Evolutionary conservation across 2,797 vertebrate genomes (phyloP), one percentile per base, ranked within the genome.

Genomic region (Simalia tracyae): DNA sequence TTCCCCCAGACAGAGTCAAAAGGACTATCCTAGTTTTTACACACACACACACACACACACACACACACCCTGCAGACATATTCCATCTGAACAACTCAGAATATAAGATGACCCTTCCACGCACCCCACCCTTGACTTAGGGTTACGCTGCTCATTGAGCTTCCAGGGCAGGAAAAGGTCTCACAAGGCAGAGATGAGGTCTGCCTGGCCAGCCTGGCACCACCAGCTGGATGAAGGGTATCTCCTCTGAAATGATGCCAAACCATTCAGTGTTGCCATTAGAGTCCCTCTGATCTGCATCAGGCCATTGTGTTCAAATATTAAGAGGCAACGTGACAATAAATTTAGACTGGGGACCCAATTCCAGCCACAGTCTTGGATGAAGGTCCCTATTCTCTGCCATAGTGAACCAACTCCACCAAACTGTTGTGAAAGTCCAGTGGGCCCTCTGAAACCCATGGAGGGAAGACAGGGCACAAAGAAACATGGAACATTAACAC

Each of bases 251-350:
- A 11, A 14, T 2, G 64, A 68, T 31, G 64, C n/a, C 66, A 68
- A 31, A 5, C 66, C n/a, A n/a, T 31, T 14, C 66, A 17, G 2
- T 2, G 0, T 2, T 17, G 66, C 61, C 22, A 0, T n/a, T n/a
- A 15, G 66, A 31, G 28, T 60, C 59, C 12, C n/a, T 14, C 66
- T 68, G 64, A 12, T 4, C 63, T 11, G 26, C 63, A 1, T 3
- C 10, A 66, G 64, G 64, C 28, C 64, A 11, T 28, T 28, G 0
- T 4, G 0, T n/a, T n/a, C 64, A n/a, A 14, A 5, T 11, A n/a
- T 28, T 28, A 28, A 14, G 28, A 64, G 26, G 12, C 2, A 5
- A 28, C n/a, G 7, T 6, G 14, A n/a, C 11, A n/a, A n/a, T 1
- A n/a, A n/a, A n/a, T 12, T 28, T 28, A 28, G 64, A 5, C 28